Conservation (phyloP, 2,888 invertebrate genomes). For the Melanchra persicariae region DNA sequence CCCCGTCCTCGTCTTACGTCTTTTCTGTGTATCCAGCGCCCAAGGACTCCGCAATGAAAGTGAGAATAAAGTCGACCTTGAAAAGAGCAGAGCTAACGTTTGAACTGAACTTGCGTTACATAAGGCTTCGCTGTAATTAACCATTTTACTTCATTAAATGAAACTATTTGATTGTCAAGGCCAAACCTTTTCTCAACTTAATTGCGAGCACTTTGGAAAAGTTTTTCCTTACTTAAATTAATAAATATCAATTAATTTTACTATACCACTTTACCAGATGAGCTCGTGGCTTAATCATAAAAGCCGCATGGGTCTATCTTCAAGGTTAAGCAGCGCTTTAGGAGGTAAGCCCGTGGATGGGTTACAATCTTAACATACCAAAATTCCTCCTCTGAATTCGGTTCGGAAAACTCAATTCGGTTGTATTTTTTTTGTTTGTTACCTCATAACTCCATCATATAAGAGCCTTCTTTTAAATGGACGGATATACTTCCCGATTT, state of each 20-base stretch:
- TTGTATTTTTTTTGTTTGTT: too few species aligned
- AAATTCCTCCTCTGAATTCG: too few species aligned
- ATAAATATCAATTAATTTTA: not conserved
- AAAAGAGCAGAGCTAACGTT: not conserved
- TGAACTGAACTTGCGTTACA: not conserved
- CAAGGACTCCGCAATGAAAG: not conserved
- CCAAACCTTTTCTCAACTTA: not conserved
- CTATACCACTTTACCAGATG: not conserved
- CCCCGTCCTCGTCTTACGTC: too few species aligned
- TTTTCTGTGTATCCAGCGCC: too few species aligned
- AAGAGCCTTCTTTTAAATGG: too few species aligned
- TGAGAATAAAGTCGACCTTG: not conserved
- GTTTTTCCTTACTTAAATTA: not conserved
- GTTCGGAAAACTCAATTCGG: too few species aligned
- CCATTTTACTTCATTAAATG: too few species aligned
- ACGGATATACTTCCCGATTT: too few species aligned
- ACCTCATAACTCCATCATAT: too few species aligned
- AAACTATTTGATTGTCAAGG: not conserved
- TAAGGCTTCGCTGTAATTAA: slow-evolving; percentile 8
- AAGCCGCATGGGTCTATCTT: not conserved
- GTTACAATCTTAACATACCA: too few species aligned
- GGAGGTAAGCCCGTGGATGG: not conserved
- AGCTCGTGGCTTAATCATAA: not conserved
- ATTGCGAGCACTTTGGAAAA: not conserved
- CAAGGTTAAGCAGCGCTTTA: not conserved